Percentiles rank a stretch among this genome's conserved stretches.
phyloP scores from a whole-genome alignment of 1,140 invertebrate genomes.

The Yoshiicerus persimilis region DNA sequence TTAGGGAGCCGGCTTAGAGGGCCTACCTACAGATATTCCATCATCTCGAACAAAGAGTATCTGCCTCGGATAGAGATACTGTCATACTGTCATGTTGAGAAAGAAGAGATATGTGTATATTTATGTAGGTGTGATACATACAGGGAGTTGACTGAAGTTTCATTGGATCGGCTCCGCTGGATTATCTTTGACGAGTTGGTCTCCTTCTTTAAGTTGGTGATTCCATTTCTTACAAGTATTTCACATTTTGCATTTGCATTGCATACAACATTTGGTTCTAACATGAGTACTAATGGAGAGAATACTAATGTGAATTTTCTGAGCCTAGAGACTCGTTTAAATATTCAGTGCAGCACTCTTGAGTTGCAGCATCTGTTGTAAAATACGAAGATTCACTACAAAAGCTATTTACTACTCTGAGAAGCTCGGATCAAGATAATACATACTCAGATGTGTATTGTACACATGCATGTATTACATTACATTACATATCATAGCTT shows the following conservation, averaged over 20 bases:
- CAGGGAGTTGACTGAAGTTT: not conserved
- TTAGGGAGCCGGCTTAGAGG: not conserved
- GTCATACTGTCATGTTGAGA: not conserved
- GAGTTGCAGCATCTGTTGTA: slow-evolving; percentile 11
- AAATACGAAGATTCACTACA: slow-evolving; percentile 14
- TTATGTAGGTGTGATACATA: not conserved
- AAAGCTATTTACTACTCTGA: not conserved
- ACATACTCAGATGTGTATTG: not conserved
- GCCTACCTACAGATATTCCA: not conserved
- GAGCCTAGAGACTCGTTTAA: slow-evolving; percentile 1
- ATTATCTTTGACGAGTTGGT: not conserved
- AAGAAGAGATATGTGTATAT: not conserved
- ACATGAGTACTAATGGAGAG: slow-evolving; percentile 16
- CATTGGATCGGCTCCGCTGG: not conserved
- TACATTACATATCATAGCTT: not conserved
- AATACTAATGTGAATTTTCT: slow-evolving; percentile 11
- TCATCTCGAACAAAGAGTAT: not conserved
- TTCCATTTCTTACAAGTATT: slow-evolving; percentile 7
- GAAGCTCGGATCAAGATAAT: not conserved
- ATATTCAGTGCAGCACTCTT: slow-evolving; percentile 13
- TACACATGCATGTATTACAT: not conserved
- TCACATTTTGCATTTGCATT: slow-evolving; percentile 20
- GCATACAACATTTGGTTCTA: slow-evolving; percentile 17
- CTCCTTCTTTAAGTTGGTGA: not conserved
- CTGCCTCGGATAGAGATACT: not conserved